Conservation (phyloP, 1,140 invertebrate genomes). For the Drosophila kohkoa region DNA sequence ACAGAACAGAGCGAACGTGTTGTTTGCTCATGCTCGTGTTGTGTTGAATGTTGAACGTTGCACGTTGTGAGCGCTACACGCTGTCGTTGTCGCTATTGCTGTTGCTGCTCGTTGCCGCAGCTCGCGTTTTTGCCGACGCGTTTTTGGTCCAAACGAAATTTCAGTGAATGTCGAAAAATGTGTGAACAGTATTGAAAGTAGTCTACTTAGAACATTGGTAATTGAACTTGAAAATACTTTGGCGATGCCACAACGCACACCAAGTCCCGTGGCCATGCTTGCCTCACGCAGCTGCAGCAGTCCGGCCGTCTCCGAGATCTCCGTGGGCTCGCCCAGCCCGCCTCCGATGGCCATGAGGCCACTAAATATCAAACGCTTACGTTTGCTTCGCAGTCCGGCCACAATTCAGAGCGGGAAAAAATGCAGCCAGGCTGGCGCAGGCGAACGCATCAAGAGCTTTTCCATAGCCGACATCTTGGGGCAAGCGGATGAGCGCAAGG, state of each 20-base stretch:
- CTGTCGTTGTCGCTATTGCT: conserved; percentile 42
- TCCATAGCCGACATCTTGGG: conserved; percentile 96
- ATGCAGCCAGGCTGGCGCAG: conserved; percentile 31
- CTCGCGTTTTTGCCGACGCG: conserved; percentile 71
- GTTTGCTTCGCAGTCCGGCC: conserved; percentile 59
- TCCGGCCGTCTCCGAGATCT: conserved; percentile 81
- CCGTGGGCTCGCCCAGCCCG: conserved; percentile 79
- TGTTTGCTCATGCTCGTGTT: conserved; percentile 59
- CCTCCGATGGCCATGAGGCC: conserved; percentile 56
- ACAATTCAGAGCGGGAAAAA: conserved; percentile 38
- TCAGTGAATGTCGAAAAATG: conserved; percentile 23
- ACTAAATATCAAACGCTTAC: conserved; percentile 88
- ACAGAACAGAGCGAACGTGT: conserved; percentile 26
- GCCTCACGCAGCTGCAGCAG: conserved; percentile 57
- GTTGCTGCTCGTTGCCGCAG: conserved; percentile 27
- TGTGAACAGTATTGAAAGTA: background rate
- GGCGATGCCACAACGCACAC: conserved; percentile 65
- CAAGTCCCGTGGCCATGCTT: conserved; percentile 48
- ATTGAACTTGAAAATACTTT: background rate
- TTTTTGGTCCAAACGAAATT: conserved; percentile 49
- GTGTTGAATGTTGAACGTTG: conserved; percentile 73
- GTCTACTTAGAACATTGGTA: background rate
- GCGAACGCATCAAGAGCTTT: conserved; percentile 93
- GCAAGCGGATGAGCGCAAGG: conserved; percentile 84
- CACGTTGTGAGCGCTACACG: conserved; percentile 60